Base-by-base conservation (phyloP, 2,888 invertebrate species). In the Prosopocoilus inquinatus region DNA sequence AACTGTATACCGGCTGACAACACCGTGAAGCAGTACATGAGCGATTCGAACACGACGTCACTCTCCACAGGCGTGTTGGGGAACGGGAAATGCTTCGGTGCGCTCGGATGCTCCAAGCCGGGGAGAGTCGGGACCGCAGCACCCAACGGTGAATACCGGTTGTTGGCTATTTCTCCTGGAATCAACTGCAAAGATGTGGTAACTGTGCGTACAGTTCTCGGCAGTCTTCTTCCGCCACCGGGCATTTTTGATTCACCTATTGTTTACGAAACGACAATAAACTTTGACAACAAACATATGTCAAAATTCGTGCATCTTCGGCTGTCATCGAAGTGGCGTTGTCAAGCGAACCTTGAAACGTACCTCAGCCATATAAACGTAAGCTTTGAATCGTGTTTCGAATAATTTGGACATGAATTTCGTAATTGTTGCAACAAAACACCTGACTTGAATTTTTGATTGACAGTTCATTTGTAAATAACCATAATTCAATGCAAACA, bases 1-100 rank as follows among this genome's bases (percentile, higher is more conserved):
- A 96, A 94, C 78, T 99, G 98, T 53, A 96, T 81, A 51, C 87
- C 88, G 15, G 92, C 87, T 0, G 90, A 88, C 41, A 90, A 82
- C 20, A 89, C 76, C 0, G 89, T 89, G 72, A 92, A 93, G 9
- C 89, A 77, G 74, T 95, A 89, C 73, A 94, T 88, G 70, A 95
- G 83, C 2, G 86, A 79, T 77, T 97, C 96, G 79, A 95, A 96
- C 49, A 88, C 80, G 46, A 96, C 74, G 64, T 91, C 91, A 47
- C 89, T 88, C 65, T 93, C 90, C 28, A 85, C 82, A 0, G 92
- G 89, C 45, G 91, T 84, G 50, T 83, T 83, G 1, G 91, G 91
- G 70, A 91, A 89, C 9, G 91, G 90, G 64, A 91, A 88, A 70
- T 92, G 91, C 73, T 90, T 91, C 0, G 91, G 89, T 8, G 85